Evolutionary conservation across 2,797 vertebrate genomes (phyloP), one percentile per base, ranked within the genome.

Genomic region (Pagetopsis macropterus): DNA sequence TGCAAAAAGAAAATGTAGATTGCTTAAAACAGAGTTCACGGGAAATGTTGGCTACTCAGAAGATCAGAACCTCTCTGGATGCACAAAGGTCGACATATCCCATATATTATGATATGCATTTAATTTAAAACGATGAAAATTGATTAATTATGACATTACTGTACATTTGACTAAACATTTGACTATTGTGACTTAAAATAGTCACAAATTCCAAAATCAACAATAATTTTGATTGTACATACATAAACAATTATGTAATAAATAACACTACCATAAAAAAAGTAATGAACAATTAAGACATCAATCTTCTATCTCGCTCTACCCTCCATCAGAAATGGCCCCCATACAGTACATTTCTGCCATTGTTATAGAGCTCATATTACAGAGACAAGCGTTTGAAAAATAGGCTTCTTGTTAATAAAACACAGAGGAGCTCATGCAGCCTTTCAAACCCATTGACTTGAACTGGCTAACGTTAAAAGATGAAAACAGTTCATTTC

Each of bases 1-100:
- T 37, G 49, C 10, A 70, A 54, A 43, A 73, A 63, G 33, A 9
- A 6, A 52, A 76, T 17, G 5, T 2, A 50, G 16, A 49, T 16
- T 8, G n/a, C 17, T 65, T 63, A 17, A 50, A 68, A 65, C 17
- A 37, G 44, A 62, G 52, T 12, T 17, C 37, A 3, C 4, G 9
- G 0, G 8, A 14, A 31, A 55, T 21, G 17, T 65, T 11, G 33
- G 33, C 33, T 56, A 58, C 0, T 50, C 13, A 31, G 11, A 37
- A 13, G 4, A 49, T 40, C 6, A 49, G 21, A 44, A 48, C 15
- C 43, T 54, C 43, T 54, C 16, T 27, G 56, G 5, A 0, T 65
- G 27, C n/a, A 37, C n/a, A 3, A 50, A 2, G 46, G 8, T 13
- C 13, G 11, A 33, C 0, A n/a, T 51, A 44, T 15, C 19, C 7